Evolutionary conservation across 2,888 invertebrate genomes (phyloP).

Genomic region (Nasonovia ribisnigri): DNA sequence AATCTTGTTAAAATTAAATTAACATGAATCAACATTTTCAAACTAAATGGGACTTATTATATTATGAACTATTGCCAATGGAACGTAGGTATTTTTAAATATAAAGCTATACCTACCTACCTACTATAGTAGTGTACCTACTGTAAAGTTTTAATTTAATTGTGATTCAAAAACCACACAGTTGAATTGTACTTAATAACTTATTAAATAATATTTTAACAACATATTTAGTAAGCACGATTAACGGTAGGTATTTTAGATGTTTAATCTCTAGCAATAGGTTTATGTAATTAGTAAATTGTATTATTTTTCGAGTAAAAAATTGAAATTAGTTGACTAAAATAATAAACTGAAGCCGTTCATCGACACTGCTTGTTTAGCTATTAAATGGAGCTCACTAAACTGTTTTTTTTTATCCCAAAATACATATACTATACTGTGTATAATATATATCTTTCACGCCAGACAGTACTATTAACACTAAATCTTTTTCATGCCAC

Average conservation of each 20-base stretch:
- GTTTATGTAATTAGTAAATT: background rate
- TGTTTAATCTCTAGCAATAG: background rate
- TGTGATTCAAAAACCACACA: background rate
- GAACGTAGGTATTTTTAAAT: background rate
- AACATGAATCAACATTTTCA: background rate
- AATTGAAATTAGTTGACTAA: background rate
- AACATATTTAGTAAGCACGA: background rate
- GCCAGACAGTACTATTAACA: conserved; percentile 2
- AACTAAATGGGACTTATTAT: background rate
- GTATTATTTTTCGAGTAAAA: background rate
- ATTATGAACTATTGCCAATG: background rate
- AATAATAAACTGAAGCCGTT: background rate
- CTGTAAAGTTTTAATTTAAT: background rate
- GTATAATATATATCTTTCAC: background rate
- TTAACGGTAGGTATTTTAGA: background rate
- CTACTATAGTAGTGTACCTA: background rate
- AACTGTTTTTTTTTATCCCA: background rate
- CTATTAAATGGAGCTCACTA: background rate
- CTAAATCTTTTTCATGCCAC: conserved; percentile 2
- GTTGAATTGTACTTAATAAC: no score
- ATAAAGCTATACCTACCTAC: background rate
- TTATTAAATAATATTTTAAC: no score
- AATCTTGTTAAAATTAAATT: background rate
- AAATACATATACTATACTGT: background rate
- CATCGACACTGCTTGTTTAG: background rate